phyloP scores from a whole-genome alignment of 2,113 vertebrate species.

The Nycticebus coucang region DNA sequence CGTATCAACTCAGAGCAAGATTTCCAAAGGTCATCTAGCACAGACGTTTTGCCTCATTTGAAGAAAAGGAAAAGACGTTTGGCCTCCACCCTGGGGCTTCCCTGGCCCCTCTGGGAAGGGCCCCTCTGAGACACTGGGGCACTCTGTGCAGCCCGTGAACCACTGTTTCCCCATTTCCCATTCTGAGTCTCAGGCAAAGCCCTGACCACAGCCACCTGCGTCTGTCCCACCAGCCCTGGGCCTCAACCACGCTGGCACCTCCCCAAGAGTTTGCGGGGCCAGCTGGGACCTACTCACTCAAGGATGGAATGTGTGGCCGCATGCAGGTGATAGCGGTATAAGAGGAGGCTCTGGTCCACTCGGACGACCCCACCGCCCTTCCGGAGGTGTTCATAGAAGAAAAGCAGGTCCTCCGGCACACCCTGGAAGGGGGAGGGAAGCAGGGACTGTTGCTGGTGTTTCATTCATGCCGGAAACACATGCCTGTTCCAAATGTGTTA shows the following conservation, averaged over 20 bases:
- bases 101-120: background rate
- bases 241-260: background rate
- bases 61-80: rapidly evolving
- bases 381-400: constrained; percentile 94
- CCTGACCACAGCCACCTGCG: background rate
- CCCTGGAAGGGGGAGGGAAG: constrained; percentile 84
- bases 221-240: rapidly evolving
- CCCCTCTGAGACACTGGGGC: no score
- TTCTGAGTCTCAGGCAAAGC: no score
- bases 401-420: constrained; percentile 95
- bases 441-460: background rate
- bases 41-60: rapidly evolving
- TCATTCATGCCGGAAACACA: background rate
- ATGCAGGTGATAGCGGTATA: constrained; percentile 93
- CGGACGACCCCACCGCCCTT: constrained; percentile 87
- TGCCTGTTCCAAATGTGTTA: background rate
- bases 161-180: rapidly evolving
- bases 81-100: no score
- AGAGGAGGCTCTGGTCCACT: constrained; percentile 90
- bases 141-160: no score
- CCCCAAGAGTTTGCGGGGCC: background rate
- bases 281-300: constrained; percentile 86
- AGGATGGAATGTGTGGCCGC: constrained; percentile 91
- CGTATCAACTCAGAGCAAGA: background rate
- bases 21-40: rapidly evolving